Evolutionary conservation across 1,140 invertebrate genomes (phyloP).

Genomic region (Grapholita molesta): DNA sequence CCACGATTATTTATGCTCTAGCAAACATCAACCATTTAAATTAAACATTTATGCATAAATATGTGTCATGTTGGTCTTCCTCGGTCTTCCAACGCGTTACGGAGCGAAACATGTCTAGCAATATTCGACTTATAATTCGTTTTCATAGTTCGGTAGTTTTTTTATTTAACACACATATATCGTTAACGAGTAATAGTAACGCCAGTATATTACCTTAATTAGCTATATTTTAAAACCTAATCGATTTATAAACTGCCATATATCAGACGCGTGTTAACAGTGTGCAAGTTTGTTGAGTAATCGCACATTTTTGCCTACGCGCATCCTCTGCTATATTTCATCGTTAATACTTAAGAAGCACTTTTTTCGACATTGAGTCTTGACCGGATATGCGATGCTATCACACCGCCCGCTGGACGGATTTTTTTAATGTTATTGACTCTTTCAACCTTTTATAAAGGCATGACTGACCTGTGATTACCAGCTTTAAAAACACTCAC

Average conservation of each 20-base stretch:
- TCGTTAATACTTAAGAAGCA: slow-evolving; percentile 44
- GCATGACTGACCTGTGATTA: neutral
- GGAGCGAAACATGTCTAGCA: no score
- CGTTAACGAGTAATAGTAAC: neutral
- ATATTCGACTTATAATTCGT: no score
- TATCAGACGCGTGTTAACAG: neutral
- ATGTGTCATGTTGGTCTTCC: no score
- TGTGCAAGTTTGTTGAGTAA: neutral
- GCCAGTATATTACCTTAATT: neutral
- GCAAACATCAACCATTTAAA: no score
- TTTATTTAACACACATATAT: no score
- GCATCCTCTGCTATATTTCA: slow-evolving; percentile 26
- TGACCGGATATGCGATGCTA: slow-evolving; percentile 71
- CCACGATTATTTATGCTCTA: no score
- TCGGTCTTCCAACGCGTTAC: no score
- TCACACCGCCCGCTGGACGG: slow-evolving; percentile 47
- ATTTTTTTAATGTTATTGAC: slow-evolving; percentile 45
- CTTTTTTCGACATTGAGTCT: slow-evolving; percentile 55
- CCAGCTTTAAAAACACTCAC: neutral
- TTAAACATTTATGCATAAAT: no score
- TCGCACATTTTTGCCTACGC: neutral
- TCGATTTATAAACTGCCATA: neutral
- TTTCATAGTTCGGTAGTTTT: no score
- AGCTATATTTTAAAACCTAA: neutral
- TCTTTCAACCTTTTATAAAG: slow-evolving; percentile 8